These are phyloP conservation scores for Acanthosoma haemorrhoidale DNA, from an alignment of 2,888 invertebrate species.

Conservation along the genomic window DNA sequence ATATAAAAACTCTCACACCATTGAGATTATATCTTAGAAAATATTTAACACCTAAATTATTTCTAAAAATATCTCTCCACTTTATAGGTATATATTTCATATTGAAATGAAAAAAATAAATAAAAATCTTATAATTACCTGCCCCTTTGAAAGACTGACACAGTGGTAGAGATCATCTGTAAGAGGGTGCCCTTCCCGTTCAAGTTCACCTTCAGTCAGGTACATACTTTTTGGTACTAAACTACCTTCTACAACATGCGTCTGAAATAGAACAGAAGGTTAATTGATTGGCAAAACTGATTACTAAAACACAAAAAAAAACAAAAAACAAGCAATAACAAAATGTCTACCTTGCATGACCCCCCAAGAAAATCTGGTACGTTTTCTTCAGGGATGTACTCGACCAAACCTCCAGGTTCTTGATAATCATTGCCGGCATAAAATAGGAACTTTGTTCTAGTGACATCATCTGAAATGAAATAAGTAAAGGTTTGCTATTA, in stretches of 20 bases:
- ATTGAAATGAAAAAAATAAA: neutral
- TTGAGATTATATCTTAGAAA: slow-evolving; percentile 14
- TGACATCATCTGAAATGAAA: slow-evolving; percentile 70
- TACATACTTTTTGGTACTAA: slow-evolving; percentile 83
- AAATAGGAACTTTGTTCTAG: slow-evolving; percentile 84
- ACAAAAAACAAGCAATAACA: neutral
- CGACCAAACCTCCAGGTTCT: slow-evolving; percentile 70
- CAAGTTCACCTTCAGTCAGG: slow-evolving; percentile 56
- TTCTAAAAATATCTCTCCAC: neutral
- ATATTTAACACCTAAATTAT: too few relatives aligned
- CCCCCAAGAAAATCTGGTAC: slow-evolving; percentile 93
- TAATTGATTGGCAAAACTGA: slow-evolving; percentile 21
- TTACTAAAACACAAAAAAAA: slow-evolving; percentile 38
- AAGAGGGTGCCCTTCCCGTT: slow-evolving; percentile 49
- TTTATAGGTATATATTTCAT: neutral
- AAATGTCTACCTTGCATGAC: slow-evolving; percentile 64
- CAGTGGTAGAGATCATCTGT: slow-evolving; percentile 66
- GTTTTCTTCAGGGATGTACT: slow-evolving; percentile 76
- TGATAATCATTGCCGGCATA: slow-evolving; percentile 86
- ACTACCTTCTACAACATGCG: slow-evolving; percentile 78
- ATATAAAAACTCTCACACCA: too few relatives aligned
- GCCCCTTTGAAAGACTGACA: slow-evolving; percentile 60
- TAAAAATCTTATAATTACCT: slow-evolving; percentile 43
- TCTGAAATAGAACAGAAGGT: slow-evolving; percentile 51
- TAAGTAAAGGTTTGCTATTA: too few relatives aligned